Conservation (phyloP, 2,797 vertebrate genomes). For the Silurus lanzhouensis region DNA sequence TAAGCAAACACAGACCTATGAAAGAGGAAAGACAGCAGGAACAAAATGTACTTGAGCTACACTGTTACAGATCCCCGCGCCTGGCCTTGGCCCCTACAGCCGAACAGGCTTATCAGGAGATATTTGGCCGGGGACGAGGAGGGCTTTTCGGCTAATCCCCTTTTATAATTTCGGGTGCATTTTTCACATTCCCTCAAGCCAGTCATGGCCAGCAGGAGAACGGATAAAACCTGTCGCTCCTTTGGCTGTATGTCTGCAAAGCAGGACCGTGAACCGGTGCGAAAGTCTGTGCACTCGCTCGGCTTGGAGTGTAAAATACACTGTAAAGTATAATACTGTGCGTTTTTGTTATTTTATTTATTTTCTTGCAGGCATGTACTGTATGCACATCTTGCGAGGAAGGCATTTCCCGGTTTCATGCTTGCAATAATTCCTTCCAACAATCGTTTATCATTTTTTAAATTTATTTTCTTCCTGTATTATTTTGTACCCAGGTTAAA, state of each 20-base stretch:
- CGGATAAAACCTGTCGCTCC: conserved; percentile 10
- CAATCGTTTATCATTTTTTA: not conserved
- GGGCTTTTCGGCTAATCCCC: conserved; percentile 67
- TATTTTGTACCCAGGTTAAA: not conserved
- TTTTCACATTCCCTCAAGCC: conserved; percentile 68
- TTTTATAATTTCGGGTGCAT: conserved; percentile 71
- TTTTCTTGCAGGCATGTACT: not conserved
- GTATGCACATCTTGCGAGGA: too few species aligned
- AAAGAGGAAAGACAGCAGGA: conserved; percentile 67
- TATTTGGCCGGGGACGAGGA: conserved; percentile 64
- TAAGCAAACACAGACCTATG: conserved; percentile 69
- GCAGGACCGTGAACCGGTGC: conserved; percentile 28
- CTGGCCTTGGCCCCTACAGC: conserved; percentile 59
- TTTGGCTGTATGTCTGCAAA: conserved; percentile 25
- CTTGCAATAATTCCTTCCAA: not conserved
- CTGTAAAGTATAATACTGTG: not conserved
- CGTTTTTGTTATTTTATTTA: not conserved
- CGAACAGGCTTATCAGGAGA: conserved; percentile 67
- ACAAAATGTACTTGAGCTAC: conserved; percentile 70
- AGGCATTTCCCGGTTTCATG: not conserved
- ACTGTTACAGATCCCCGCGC: conserved; percentile 66
- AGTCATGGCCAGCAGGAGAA: conserved; percentile 61
- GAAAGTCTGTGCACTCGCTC: conserved; percentile 18
- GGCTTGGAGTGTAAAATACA: not conserved
- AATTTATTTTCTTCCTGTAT: not conserved